Percentiles rank a stretch among this genome's conserved stretches.
Evolutionary conservation across 2,888 invertebrate species (phyloP).

Genomic region (Sphecodes monilicornis): DNA sequence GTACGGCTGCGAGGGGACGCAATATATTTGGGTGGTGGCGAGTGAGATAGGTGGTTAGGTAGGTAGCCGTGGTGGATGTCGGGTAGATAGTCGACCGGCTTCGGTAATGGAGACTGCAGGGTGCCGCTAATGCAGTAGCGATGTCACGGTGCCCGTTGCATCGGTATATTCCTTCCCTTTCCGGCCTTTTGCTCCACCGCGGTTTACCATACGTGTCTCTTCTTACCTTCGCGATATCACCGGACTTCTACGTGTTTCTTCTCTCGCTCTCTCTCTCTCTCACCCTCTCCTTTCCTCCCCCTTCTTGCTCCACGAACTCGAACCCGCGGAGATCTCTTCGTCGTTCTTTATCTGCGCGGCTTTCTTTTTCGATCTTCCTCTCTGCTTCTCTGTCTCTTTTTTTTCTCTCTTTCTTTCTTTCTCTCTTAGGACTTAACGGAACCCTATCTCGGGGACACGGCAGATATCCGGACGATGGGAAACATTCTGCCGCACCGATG

Average conservation of each 20-base stretch:
- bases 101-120: constrained; percentile 83
- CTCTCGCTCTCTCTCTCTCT: background rate
- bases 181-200: constrained; percentile 58
- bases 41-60: constrained; percentile 78
- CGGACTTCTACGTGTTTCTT: constrained; percentile 56
- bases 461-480: constrained; percentile 61
- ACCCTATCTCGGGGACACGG: constrained; percentile 53
- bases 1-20: constrained; percentile 68
- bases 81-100: constrained; percentile 79
- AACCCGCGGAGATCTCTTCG: constrained; percentile 3
- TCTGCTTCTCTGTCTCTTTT: too few species aligned
- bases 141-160: constrained; percentile 79
- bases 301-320: background rate
- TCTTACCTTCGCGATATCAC: constrained; percentile 68
- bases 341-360: constrained; percentile 25
- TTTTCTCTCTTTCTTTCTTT: background rate
- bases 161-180: constrained; percentile 70
- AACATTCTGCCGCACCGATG: constrained; percentile 52
- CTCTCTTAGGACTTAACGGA: constrained; percentile 57
- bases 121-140: constrained; percentile 85
- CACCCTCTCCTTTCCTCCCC: background rate
- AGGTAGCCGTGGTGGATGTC: constrained; percentile 80
- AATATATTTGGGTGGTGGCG: constrained; percentile 80
- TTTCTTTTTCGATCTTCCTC: constrained; percentile 21
- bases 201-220: constrained; percentile 61